Conservation (phyloP, 2,113 vertebrate species). For the Labeo catla region DNA sequence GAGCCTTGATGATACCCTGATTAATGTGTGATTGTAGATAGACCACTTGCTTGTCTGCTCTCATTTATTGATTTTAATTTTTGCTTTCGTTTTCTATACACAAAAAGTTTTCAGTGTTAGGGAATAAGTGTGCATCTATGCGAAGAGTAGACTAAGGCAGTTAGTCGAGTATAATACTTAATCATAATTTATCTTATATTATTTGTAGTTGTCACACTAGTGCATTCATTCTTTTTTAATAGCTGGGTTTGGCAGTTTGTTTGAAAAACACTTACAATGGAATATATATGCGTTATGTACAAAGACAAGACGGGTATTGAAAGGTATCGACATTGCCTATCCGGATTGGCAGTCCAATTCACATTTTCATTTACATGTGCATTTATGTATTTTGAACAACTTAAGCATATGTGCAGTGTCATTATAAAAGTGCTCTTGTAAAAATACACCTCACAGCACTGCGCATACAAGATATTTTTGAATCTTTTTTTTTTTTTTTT, state of each 20-base stretch:
- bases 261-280: neutral
- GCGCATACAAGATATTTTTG: no score
- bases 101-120: neutral
- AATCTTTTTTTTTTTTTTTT: no score
- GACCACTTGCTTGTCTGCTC: neutral
- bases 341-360: no score
- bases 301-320: neutral
- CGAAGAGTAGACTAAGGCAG: neutral
- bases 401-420: no score
- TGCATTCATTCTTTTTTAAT: neutral
- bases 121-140: neutral
- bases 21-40: constrained; percentile 36
- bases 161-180: no score
- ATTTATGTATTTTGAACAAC: no score
- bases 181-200: no score
- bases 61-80: constrained; percentile 1
- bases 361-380: no score
- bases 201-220: no score
- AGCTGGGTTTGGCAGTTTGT: neutral
- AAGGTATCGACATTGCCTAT: neutral
- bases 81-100: neutral
- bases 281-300: neutral
- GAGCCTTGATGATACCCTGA: constrained; percentile 43
- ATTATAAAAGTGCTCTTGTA: no score
- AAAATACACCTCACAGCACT: no score